phyloP scores from a whole-genome alignment of 2,888 invertebrate genomes.

The Aphidoletes aphidimyza region DNA sequence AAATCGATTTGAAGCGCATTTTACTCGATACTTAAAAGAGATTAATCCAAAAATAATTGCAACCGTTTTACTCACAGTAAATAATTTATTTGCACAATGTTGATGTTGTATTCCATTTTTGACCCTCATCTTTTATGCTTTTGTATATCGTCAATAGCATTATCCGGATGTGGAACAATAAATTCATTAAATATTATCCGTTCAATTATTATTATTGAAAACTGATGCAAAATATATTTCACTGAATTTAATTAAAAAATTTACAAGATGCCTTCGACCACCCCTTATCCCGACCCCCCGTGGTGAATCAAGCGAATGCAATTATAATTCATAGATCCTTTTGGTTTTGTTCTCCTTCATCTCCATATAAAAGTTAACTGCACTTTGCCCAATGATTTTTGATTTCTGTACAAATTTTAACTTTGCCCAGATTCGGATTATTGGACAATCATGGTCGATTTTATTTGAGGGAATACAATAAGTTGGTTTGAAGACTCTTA shows the following conservation, averaged over 20 bases:
- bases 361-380: too few species aligned
- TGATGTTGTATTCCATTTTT: too few species aligned
- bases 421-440: too few species aligned
- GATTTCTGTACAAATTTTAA: too few species aligned
- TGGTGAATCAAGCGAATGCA: too few species aligned
- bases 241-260: constrained; percentile 17
- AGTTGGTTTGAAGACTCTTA: too few species aligned
- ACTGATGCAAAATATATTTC: neutral
- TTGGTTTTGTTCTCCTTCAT: neutral
- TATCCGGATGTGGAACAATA: neutral
- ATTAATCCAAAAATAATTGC: constrained; percentile 51
- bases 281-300: too few species aligned
- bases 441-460: too few species aligned
- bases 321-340: too few species aligned
- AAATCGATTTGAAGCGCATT: constrained; percentile 10
- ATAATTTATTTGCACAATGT: too few species aligned
- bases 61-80: neutral
- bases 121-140: neutral
- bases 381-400: too few species aligned
- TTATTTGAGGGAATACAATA: too few species aligned
- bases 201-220: neutral
- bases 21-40: constrained; percentile 10
- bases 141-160: neutral
- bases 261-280: neutral
- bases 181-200: neutral